Percentiles rank a stretch among this genome's conserved stretches.
Evolutionary conservation across 2,888 invertebrate species (phyloP).

Genomic region (Thecophora atra): DNA sequence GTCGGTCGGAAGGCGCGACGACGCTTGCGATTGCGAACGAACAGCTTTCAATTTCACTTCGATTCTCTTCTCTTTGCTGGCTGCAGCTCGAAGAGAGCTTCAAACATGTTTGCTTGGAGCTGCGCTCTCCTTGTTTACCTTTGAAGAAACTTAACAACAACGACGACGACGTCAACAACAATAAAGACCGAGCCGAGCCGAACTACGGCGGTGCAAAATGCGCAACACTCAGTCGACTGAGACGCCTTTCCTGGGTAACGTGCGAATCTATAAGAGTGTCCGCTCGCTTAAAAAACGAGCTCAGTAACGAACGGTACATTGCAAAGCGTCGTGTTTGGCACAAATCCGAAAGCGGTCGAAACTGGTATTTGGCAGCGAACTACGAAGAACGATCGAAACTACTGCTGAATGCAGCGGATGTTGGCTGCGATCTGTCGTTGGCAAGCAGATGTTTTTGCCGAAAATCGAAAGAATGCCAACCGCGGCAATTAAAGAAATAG

Average conservation of each 20-base stretch:
- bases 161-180: conserved; percentile 47
- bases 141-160: conserved; percentile 39
- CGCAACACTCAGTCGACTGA: conserved; percentile 15
- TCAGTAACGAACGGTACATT: conserved; percentile 65
- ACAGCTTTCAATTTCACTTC: conserved; percentile 40
- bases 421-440: too few relatives aligned
- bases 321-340: conserved; percentile 51
- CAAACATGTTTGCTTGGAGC: conserved; percentile 44
- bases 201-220: conserved; percentile 9
- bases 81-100: conserved; percentile 43
- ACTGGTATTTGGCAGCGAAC: neutral
- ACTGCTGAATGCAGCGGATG: too few relatives aligned
- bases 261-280: conserved; percentile 65
- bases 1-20: neutral
- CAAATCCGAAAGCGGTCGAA: conserved; percentile 21
- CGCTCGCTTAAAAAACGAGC: conserved; percentile 62
- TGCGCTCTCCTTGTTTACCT: conserved; percentile 24
- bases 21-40: conserved; percentile 23
- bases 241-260: conserved; percentile 52
- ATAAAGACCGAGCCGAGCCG: conserved; percentile 44
- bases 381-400: too few relatives aligned
- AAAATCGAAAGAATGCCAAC: too few relatives aligned
- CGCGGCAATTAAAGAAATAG: too few relatives aligned
- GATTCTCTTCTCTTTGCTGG: neutral
- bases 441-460: too few relatives aligned